phyloP scores from a whole-genome alignment of 2,888 invertebrate genomes.

The Rhamnusium bicolor region DNA sequence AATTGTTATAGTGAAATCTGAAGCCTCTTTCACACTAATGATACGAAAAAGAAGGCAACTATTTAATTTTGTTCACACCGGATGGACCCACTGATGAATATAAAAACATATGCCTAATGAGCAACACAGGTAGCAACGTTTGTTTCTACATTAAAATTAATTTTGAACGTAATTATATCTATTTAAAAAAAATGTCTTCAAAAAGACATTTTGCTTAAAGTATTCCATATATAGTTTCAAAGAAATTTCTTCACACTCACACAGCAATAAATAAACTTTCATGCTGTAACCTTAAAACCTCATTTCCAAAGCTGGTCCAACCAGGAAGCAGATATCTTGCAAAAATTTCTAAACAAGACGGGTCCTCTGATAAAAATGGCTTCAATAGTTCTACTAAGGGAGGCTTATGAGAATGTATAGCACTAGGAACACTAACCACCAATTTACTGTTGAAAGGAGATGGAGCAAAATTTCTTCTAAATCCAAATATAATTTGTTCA shows the following conservation, averaged over 20 bases:
- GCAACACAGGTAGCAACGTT: too few species aligned
- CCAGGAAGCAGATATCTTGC: conserved; percentile 90
- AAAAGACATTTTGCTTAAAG: too few species aligned
- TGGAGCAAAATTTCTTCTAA: conserved; percentile 53
- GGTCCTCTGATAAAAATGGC: conserved; percentile 73
- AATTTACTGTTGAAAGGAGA: conserved; percentile 73
- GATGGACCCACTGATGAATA: too few species aligned
- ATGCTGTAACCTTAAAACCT: conserved; percentile 89
- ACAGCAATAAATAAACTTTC: conserved; percentile 70
- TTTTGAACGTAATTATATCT: too few species aligned
- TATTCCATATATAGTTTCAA: too few species aligned
- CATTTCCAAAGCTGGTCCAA: conserved; percentile 90
- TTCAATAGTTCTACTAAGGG: conserved; percentile 84
- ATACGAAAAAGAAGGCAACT: too few species aligned
- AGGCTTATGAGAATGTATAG: conserved; percentile 96
- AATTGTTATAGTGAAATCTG: too few species aligned
- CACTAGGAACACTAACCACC: conserved; percentile 90
- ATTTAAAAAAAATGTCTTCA: too few species aligned
- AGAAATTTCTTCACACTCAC: not conserved
- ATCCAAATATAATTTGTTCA: conserved; percentile 83
- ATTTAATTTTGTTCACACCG: too few species aligned
- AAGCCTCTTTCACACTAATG: too few species aligned
- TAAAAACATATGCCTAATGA: too few species aligned
- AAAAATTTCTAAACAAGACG: conserved; percentile 89
- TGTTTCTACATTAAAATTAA: too few species aligned